phyloP scores from a whole-genome alignment of 2,113 vertebrate genomes.

The Chaetodon trifascialis region DNA sequence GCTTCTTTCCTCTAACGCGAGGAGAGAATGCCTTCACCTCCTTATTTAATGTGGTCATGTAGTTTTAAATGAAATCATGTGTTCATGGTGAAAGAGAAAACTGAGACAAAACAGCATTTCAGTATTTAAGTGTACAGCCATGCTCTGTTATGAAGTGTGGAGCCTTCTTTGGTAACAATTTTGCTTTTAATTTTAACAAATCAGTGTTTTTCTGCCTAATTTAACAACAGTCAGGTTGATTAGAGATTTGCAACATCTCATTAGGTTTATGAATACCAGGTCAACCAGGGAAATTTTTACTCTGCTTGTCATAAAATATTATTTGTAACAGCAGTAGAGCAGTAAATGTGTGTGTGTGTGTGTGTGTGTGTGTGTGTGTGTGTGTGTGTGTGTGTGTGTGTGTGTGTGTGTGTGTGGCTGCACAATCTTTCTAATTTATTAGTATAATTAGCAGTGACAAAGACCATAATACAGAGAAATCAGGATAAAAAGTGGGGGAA shows the following conservation, averaged over 20 bases:
- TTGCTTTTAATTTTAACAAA: background rate
- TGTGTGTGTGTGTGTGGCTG: background rate
- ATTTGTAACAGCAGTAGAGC: slow-evolving; percentile 1
- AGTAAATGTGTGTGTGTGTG: background rate
- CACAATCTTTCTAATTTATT: background rate
- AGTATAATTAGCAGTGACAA: background rate
- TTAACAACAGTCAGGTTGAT: background rate
- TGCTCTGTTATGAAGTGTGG: too few relatives aligned
- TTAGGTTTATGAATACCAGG: background rate
- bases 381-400: background rate
- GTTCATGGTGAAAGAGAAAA: too few relatives aligned
- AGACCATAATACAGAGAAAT: background rate
- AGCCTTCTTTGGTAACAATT: background rate
- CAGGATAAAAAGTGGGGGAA: too few relatives aligned
- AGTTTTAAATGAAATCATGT: background rate
- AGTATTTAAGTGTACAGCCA: background rate
- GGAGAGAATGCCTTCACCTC: background rate
- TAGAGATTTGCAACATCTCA: background rate
- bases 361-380: background rate
- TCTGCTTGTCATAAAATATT: background rate
- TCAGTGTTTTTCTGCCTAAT: background rate
- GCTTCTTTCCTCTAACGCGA: background rate
- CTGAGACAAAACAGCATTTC: too few relatives aligned
- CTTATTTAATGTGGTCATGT: background rate
- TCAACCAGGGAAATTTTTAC: background rate